Evolutionary conservation across 2,113 vertebrate species (phyloP).

Genomic region (Cyphomyrus plagiostoma): DNA sequence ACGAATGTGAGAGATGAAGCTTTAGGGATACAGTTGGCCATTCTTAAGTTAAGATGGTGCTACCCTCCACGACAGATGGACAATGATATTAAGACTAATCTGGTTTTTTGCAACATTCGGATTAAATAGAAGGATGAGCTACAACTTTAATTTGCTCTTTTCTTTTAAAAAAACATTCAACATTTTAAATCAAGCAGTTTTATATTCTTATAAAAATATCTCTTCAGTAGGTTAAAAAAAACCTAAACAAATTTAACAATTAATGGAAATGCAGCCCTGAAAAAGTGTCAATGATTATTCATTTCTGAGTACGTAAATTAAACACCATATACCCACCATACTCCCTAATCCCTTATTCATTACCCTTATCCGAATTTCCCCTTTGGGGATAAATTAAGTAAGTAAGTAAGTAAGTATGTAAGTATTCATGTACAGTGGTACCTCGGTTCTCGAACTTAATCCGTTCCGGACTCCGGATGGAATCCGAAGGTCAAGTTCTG

Average conservation of each 20-base stretch:
- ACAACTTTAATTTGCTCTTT: neutral
- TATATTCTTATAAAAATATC: neutral
- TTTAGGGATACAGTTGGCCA: neutral
- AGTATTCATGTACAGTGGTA: too few relatives aligned
- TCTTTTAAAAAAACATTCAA: neutral
- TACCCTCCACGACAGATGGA: neutral
- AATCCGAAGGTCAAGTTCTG: too few relatives aligned
- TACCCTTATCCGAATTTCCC: too few relatives aligned
- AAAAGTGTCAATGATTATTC: neutral
- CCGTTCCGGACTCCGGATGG: too few relatives aligned
- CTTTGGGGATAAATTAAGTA: too few relatives aligned
- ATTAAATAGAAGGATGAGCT: neutral
- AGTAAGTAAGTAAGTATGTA: too few relatives aligned
- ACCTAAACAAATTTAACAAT: neutral
- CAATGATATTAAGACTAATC: neutral
- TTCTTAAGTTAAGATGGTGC: neutral
- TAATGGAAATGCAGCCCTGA: neutral
- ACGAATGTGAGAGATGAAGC: neutral
- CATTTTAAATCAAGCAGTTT: neutral
- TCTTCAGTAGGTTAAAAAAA: neutral
- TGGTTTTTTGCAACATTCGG: neutral
- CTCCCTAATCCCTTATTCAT: neutral
- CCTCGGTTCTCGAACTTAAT: too few relatives aligned
- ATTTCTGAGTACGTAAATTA: neutral
- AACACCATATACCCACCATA: neutral